Evolutionary conservation across 2,797 vertebrate genomes (phyloP).

Genomic region (Sebastiscus tertius): DNA sequence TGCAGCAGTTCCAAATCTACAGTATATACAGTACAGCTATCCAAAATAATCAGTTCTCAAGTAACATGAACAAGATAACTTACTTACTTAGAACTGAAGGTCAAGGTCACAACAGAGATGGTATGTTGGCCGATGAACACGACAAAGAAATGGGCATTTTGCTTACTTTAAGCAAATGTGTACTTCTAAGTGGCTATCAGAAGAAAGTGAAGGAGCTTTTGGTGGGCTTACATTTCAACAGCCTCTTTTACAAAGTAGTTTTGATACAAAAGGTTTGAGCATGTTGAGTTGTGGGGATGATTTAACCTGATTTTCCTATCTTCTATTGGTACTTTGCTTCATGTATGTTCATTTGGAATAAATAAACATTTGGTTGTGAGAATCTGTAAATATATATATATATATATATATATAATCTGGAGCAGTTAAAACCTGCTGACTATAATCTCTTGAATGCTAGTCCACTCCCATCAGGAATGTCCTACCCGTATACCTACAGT

Average conservation of each 20-base stretch:
- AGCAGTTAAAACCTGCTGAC: conserved; percentile 75
- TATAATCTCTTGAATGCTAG: conserved; percentile 63
- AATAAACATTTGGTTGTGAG: conserved; percentile 50
- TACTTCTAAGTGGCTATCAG: conserved; percentile 29
- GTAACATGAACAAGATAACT: conserved; percentile 64
- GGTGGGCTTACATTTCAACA: conserved; percentile 24
- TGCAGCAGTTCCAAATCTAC: conserved; percentile 80
- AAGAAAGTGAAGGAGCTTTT: conserved; percentile 16
- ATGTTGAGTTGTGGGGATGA: conserved; percentile 18
- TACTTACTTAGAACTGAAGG: conserved; percentile 59
- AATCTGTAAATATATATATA: conserved; percentile 60
- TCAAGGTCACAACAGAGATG: conserved; percentile 71
- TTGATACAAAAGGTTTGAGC: conserved; percentile 42
- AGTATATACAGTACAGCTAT: conserved; percentile 82
- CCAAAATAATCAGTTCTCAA: conserved; percentile 76
- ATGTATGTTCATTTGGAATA: conserved; percentile 40
- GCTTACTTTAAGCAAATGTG: conserved; percentile 55
- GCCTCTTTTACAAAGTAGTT: conserved; percentile 50
- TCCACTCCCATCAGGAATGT: conserved; percentile 52
- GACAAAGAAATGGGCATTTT: conserved; percentile 50
- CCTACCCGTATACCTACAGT: conserved; percentile 43
- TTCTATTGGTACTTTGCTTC: conserved; percentile 26
- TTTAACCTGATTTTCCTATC: conserved; percentile 45
- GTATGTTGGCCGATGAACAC: conserved; percentile 58
- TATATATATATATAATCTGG: conserved; percentile 38